Base-by-base conservation (phyloP, 2,113 vertebrate species). In the Pollachius pollachius region DNA sequence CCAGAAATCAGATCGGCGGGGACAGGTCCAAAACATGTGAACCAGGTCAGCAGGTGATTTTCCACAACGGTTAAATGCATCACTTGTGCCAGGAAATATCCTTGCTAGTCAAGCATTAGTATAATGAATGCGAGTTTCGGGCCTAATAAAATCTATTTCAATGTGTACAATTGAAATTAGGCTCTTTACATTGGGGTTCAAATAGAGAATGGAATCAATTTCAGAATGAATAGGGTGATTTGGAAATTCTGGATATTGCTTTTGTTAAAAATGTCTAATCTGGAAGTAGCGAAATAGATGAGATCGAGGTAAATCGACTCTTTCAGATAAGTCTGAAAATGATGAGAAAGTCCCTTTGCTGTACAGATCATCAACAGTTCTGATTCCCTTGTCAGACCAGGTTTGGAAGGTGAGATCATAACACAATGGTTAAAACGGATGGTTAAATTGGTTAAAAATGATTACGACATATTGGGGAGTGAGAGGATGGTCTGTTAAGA, bases 301-400 rank as follows among this genome's bases (percentile, higher is more conserved):
- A 60, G 7, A 18, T 60, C n/a, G 2, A 60, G 18, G 8, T 37
- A 37, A 37, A 37, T 37, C 34, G 7, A 37, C 3, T 37, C 61
- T 62, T 62, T 62, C 61, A 62, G 61, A 62, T 23, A 62, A 62
- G 61, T 62, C 61, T 62, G 61, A 62, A 62, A 60, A 60, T 60
- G 18, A 60, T 9, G n/a, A 60, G 58, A 60, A 60, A 60, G 58
- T 18, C 58, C n/a, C 61, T 62, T 62, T 62, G 61, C 61, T 62
- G 61, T 62, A 62, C 61, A 62, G 61, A 27, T 62, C 61, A 13
- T 62, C 61, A 62, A 27, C 61, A 62, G 61, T 62, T 62, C 23
- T 62, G 61, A 62, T 62, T 61, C 59, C 59, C 59, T 61, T 61
- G 59, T 61, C n/a, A 61, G 18, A 61, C 18, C 59, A 61, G 59